A percentile compares a stretch with the other conserved stretches of the same genome.
These are phyloP conservation scores for Actinemys pallida DNA, from an alignment of 2,113 vertebrate genomes.

Conservation along the genomic window DNA sequence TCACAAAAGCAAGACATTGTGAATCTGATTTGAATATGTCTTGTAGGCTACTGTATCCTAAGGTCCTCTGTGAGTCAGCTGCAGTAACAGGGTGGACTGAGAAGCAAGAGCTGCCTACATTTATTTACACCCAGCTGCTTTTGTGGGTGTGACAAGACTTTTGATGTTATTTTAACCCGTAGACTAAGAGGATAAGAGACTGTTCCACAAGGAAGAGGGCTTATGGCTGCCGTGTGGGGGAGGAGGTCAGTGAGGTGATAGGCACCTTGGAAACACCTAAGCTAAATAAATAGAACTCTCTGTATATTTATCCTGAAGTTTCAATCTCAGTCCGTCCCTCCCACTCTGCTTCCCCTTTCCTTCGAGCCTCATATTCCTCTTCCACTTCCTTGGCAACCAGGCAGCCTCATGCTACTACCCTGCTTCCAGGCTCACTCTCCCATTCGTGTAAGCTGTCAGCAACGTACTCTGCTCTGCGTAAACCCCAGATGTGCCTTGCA, in stretches of 20 bases:
- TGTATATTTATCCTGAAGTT: background rate
- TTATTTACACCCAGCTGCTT: background rate
- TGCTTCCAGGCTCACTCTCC: background rate
- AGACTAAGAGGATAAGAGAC: background rate
- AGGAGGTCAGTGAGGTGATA: background rate
- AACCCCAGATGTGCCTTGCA: background rate
- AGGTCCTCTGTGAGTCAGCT: background rate
- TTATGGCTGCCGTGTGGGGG: no score
- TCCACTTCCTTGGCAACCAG: background rate
- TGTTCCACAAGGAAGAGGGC: no score
- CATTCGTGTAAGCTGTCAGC: background rate
- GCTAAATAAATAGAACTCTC: background rate
- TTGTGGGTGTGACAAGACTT: background rate
- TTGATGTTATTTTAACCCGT: background rate
- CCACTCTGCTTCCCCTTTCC: background rate
- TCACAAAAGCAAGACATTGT: background rate
- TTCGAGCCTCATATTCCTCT: background rate
- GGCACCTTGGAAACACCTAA: background rate
- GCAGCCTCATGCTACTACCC: background rate
- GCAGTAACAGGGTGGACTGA: background rate
- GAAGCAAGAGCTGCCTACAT: background rate
- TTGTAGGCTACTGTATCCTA: background rate
- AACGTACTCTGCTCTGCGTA: accelerated
- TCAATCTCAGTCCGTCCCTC: background rate
- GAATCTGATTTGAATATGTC: background rate